These are phyloP conservation scores for Spondyliosoma cantharus DNA, from an alignment of 2,797 vertebrate genomes.

Conservation along the genomic window DNA sequence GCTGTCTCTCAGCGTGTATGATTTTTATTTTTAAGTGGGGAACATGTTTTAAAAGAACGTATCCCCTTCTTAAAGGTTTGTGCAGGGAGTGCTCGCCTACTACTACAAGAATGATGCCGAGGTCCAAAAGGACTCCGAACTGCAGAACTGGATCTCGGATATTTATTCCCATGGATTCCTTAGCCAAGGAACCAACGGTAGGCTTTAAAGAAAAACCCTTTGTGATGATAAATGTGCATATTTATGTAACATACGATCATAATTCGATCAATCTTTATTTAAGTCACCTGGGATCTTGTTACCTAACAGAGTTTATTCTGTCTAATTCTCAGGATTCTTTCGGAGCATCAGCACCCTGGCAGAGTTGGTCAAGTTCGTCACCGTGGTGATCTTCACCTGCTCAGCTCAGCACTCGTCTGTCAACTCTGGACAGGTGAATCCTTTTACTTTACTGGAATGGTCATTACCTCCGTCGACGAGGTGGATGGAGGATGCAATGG, in stretches of 20 bases:
- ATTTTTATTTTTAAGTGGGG: too few species aligned
- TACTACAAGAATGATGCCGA: slow-evolving; percentile 42
- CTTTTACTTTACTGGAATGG: neutral
- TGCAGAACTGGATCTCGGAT: slow-evolving; percentile 41
- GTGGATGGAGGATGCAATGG: too few species aligned
- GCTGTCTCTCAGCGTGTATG: too few species aligned
- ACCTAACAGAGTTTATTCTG: neutral
- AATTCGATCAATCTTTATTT: neutral
- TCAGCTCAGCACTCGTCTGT: slow-evolving; percentile 58
- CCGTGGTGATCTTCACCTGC: slow-evolving; percentile 62
- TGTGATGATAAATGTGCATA: neutral
- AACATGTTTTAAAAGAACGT: too few species aligned
- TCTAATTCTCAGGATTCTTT: slow-evolving; percentile 42
- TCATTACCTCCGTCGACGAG: neutral
- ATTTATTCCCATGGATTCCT: slow-evolving; percentile 45
- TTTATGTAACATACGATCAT: neutral
- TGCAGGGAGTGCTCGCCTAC: slow-evolving; percentile 23
- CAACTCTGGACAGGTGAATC: slow-evolving; percentile 61
- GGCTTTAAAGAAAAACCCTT: neutral
- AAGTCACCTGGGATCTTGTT: fast-evolving
- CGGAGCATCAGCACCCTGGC: slow-evolving; percentile 10
- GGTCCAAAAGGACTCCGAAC: slow-evolving; percentile 48
- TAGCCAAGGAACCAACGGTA: slow-evolving; percentile 16
- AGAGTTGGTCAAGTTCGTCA: slow-evolving; percentile 58
- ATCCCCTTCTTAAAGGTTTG: slow-evolving; percentile 34